phyloP scores from a whole-genome alignment of 2,113 vertebrate genomes.

The Indri indri region DNA sequence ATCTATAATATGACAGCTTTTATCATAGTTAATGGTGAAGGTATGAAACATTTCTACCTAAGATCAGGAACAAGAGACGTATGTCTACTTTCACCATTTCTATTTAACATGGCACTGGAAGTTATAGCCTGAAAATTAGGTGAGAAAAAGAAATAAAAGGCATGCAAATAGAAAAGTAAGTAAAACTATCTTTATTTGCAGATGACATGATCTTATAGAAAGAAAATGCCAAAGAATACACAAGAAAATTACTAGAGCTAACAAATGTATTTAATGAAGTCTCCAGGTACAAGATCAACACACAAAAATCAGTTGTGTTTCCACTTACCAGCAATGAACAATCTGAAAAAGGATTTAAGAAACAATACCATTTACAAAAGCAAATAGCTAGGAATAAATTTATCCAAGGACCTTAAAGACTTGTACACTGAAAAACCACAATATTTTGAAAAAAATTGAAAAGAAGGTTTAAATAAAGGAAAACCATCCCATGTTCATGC shows the following conservation, averaged over 20 bases:
- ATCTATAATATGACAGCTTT: neutral
- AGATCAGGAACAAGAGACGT: neutral
- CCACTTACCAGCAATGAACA: neutral
- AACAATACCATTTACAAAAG: neutral
- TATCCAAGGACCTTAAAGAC: neutral
- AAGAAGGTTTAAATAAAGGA: neutral
- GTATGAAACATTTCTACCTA: neutral
- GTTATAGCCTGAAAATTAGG: neutral
- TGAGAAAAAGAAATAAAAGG: neutral
- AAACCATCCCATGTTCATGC: neutral
- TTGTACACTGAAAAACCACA: neutral
- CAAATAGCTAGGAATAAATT: neutral
- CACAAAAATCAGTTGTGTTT: neutral
- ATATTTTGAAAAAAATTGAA: neutral
- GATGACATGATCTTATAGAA: neutral
- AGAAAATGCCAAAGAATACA: neutral
- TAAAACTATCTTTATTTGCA: neutral
- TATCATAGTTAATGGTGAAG: neutral
- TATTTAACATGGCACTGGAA: neutral
- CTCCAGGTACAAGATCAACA: neutral
- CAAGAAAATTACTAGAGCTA: neutral
- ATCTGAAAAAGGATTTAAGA: neutral
- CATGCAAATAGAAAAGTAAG: neutral
- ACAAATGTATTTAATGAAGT: neutral
- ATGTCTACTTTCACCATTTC: neutral